Base-by-base conservation (phyloP, 2,113 vertebrate species). In the Zeus faber region DNA sequence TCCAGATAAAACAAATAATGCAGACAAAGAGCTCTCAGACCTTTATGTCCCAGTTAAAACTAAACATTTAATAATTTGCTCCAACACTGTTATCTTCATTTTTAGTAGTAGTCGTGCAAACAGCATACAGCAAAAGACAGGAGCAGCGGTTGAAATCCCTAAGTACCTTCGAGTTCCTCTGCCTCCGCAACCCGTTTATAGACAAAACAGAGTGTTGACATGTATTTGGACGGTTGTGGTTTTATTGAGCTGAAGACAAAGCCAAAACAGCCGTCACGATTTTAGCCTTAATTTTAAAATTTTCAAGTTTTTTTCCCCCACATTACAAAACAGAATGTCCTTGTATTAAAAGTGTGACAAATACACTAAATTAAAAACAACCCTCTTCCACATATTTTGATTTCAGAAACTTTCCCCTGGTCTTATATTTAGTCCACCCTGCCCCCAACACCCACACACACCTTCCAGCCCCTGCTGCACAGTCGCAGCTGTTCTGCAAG, bases 401-500 rank as follows among this genome's bases (percentile, higher is more conserved):
- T 31, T 31, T 5, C 11, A 2, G 26, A 29, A 29, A 4, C 26
- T 5, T 31, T n/a, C n/a, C n/a, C n/a, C n/a, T 31, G 29, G 29
- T 31, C 11, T 10, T 2, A 49, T 49, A 17, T n/a, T n/a, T n/a
- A n/a, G n/a, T n/a, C n/a, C n/a, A 50, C 8, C 37, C 46, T n/a
- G 45, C 10, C 29, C 54, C 43, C 20, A 24, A 41, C 55, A 51
- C 31, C 49, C 41, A 43, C 62, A 74, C 60, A 63, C 62, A 58
- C 35, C 25, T 44, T 66, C 35, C 71, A 5, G 1, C 23, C 24
- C 14, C 59, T 49, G 77, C 82, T 82, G 76, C 49, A 8, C 18
- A 27, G 62, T 59, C 67, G 73, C 57, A 51, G 62, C 58, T 61
- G 59, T 74, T 80, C 65, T 80, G 72, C 82, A 83, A 81, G 63